Conservation (phyloP, 2,888 invertebrate genomes). For the Synergus japonicus region DNA sequence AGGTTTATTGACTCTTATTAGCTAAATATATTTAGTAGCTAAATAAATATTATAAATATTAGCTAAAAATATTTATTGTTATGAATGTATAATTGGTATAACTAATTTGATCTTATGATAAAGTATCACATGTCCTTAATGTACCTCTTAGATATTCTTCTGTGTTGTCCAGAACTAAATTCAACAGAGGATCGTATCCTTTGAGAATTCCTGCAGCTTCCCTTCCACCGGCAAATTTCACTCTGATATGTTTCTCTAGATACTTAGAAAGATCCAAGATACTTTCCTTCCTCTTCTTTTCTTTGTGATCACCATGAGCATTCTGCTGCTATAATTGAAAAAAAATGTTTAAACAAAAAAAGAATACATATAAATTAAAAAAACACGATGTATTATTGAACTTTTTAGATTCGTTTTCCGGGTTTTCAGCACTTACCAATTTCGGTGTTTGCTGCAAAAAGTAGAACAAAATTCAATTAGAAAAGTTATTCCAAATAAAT, state of each 20-base stretch:
- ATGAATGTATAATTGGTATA: too few species aligned
- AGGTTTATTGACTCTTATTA: too few species aligned
- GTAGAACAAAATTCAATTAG: slow-evolving; percentile 37
- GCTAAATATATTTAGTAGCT: too few species aligned
- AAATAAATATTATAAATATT: too few species aligned
- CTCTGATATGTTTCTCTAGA: slow-evolving; percentile 97
- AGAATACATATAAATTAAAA: background rate
- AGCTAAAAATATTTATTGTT: too few species aligned
- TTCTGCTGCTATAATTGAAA: slow-evolving; percentile 66
- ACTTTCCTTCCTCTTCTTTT: slow-evolving; percentile 98
- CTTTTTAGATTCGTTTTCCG: slow-evolving; percentile 37
- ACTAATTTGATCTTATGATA: too few species aligned
- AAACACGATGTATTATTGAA: background rate
- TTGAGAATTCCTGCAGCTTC: slow-evolving; percentile 97
- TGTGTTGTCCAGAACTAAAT: slow-evolving; percentile 97
- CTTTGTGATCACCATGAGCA: slow-evolving; percentile 86
- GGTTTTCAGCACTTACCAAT: slow-evolving; percentile 56
- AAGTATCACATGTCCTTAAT: too few species aligned
- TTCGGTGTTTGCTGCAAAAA: slow-evolving; percentile 59
- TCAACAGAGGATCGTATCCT: slow-evolving; percentile 97
- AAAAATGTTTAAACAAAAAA: background rate
- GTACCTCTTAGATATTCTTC: slow-evolving; percentile 94
- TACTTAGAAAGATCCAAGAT: slow-evolving; percentile 98
- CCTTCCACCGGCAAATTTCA: slow-evolving; percentile 98
- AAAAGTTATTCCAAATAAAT: background rate